These are phyloP conservation scores for Trididemnum miniatum DNA, from an alignment of 23 tunicate species.

Conservation along the genomic window DNA sequence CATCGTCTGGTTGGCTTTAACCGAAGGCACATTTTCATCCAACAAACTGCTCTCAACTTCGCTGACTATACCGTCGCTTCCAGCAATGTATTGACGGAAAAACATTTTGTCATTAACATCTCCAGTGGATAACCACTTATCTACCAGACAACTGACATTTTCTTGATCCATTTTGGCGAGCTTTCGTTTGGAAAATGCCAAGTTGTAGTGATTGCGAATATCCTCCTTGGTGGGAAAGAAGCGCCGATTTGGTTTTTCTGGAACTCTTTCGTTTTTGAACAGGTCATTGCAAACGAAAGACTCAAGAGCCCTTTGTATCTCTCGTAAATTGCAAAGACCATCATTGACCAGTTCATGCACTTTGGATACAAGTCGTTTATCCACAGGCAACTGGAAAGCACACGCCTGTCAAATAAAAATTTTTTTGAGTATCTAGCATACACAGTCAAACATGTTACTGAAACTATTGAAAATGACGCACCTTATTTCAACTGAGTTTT, in stretches of 20 bases:
- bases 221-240: slow-evolving; percentile 27
- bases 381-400: slow-evolving; percentile 1
- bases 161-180: slow-evolving; percentile 29
- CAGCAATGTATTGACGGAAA: slow-evolving; percentile 37
- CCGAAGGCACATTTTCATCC: background rate
- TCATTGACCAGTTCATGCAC: slow-evolving; percentile 20
- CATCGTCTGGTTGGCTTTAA: background rate
- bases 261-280: background rate
- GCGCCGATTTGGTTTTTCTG: slow-evolving; percentile 1
- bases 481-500: too few relatives aligned
- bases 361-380: slow-evolving; percentile 11
- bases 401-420: slow-evolving; percentile 2
- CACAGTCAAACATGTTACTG: too few relatives aligned
- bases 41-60: background rate
- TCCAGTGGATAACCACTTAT: slow-evolving; percentile 12
- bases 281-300: slow-evolving; percentile 5
- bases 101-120: slow-evolving; percentile 1
- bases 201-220: slow-evolving; percentile 19
- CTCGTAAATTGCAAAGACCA: slow-evolving; percentile 17
- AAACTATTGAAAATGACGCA: too few relatives aligned
- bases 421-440: too few relatives aligned
- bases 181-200: background rate
- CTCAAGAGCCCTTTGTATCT: background rate
- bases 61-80: background rate
- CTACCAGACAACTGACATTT: background rate